phyloP scores from a whole-genome alignment of 2,113 vertebrate genomes.

The Neodon shergylaensis region DNA sequence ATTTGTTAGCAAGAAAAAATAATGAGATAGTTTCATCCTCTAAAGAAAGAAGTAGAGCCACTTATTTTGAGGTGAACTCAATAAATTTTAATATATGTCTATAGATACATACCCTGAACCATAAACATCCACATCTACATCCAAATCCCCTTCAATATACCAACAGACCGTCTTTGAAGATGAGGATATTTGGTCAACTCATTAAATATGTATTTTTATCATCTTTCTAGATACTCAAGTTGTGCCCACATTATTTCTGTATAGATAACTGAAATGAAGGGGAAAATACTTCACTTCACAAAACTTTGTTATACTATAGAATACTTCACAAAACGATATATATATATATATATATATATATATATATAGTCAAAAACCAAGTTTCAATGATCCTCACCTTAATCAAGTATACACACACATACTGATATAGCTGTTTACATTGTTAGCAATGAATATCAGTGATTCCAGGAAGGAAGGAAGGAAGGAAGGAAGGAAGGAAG shows the following conservation, averaged over 20 bases:
- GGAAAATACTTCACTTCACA: background rate
- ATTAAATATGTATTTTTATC: constrained; percentile 50
- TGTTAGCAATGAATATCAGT: constrained; percentile 38
- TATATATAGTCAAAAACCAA: background rate
- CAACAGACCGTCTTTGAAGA: constrained; percentile 34
- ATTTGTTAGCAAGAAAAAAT: constrained; percentile 33
- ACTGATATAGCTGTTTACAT: background rate
- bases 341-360: background rate
- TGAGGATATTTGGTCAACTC: constrained; percentile 18
- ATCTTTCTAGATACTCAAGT: constrained; percentile 4
- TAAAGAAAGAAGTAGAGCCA: background rate
- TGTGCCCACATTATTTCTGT: constrained; percentile 17
- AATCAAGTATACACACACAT: background rate
- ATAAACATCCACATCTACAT: background rate
- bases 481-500: too few species aligned
- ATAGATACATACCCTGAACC: background rate
- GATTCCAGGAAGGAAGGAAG: background rate
- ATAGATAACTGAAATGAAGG: background rate
- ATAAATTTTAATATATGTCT: constrained; percentile 1
- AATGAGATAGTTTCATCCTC: background rate
- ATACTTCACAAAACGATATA: constrained; percentile 13
- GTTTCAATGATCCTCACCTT: background rate
- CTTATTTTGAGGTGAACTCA: constrained; percentile 22
- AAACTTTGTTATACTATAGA: background rate
- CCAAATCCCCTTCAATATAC: background rate